A percentile compares a stretch with the other conserved stretches of the same genome.
phyloP scores from a whole-genome alignment of 2,888 invertebrate species.

The Caradrina kadenii region DNA sequence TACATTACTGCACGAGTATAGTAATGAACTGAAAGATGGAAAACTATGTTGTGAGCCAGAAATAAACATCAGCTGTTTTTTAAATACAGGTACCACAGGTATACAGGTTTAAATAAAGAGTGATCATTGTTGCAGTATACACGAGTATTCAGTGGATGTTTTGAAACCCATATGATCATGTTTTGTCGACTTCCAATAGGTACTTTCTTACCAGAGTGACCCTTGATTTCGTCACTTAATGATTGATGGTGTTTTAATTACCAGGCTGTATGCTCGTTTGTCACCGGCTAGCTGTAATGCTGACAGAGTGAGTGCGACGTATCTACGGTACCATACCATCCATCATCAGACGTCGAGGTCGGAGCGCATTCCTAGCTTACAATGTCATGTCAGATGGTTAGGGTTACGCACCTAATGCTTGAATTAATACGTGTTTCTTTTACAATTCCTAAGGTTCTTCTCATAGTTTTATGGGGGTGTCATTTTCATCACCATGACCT shows the following conservation, averaged over 20 bases:
- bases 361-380: slow-evolving; percentile 11
- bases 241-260: slow-evolving; percentile 58
- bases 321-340: slow-evolving; percentile 43
- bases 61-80: too few species aligned
- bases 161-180: background rate
- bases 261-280: slow-evolving; percentile 41
- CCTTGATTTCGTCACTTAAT: slow-evolving; percentile 37
- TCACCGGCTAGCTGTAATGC: slow-evolving; percentile 48
- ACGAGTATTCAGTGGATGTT: background rate
- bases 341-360: slow-evolving; percentile 39
- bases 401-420: background rate
- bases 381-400: background rate
- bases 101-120: too few species aligned
- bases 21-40: too few species aligned
- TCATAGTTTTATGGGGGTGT: slow-evolving; percentile 4
- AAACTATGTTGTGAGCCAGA: too few species aligned
- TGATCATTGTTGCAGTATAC: too few species aligned
- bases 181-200: background rate
- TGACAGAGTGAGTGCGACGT: slow-evolving; percentile 54
- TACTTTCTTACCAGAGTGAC: slow-evolving; percentile 1
- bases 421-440: too few species aligned
- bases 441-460: too few species aligned
- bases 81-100: too few species aligned
- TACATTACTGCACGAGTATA: too few species aligned
- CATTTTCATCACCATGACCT: slow-evolving; percentile 3